Base-by-base conservation (phyloP, 2,797 vertebrate species). In the Labroides dimidiatus region DNA sequence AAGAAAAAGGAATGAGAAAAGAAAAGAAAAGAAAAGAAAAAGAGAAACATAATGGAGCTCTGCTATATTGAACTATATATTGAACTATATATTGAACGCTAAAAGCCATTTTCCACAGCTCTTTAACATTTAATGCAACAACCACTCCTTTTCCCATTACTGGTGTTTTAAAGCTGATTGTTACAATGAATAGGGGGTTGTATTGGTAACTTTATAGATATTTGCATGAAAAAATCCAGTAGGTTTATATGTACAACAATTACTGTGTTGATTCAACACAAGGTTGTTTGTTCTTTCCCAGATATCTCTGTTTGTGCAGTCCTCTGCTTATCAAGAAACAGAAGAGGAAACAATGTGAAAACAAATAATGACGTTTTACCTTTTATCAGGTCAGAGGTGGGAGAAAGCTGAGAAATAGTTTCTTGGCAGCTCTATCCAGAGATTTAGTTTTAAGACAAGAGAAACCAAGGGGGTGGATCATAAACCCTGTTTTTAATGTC, bases 361-460 rank as follows among this genome's bases (percentile, higher is more conserved):
- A 64, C 45, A 78, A 75, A 81, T 72, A 66, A 83, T 78, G 60
- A 70, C 69, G 47, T 19, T 60, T 64, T 36, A 33, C 53, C 51
- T 64, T 75, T 71, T 68, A 43, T 73, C 52, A 59, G 67, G 62
- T 64, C 58, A 82, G 70, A 69, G 67, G 53, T 64, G 50, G 57
- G 27, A 52, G 42, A 69, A 54, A 56, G 65, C 61, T 52, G 61
- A 78, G 51, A 36, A 49, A 19, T 37, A 16, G 49, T 36, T 65
- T 41, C 37, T 62, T 77, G 55, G 71, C 64, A 72, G 64, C 55
- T 5, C 19, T 33, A 53, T 42, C n/a, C 41, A 55, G 74, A 74
- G 33, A 67, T 64, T 72, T 61, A 48, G 41, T 68, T 63, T 69
- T 43, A 59, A 55, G 49, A 33, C 30, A 4, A 55, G 50, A 41